Conservation (phyloP, 2,797 vertebrate genomes). For the Leuciscus waleckii region DNA sequence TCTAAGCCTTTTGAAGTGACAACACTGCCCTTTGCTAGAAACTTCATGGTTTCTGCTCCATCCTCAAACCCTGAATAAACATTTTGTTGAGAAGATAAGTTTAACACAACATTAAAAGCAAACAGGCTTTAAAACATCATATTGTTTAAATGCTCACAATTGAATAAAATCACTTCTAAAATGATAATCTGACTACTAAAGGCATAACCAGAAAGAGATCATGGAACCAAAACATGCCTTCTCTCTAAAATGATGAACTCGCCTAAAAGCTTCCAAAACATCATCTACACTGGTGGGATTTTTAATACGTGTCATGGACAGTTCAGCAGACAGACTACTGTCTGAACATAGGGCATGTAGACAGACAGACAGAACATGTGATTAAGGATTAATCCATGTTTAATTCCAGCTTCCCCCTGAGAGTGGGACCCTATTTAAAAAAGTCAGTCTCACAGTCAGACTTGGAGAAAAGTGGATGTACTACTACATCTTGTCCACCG, state of each 20-base stretch:
- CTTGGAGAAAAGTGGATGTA: slow-evolving; percentile 76
- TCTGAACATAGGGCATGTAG: slow-evolving; percentile 78
- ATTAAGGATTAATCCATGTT: slow-evolving; percentile 79
- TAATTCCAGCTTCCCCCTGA: slow-evolving; percentile 80
- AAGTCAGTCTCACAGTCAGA: slow-evolving; percentile 63
- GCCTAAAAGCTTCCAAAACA: slow-evolving; percentile 62
- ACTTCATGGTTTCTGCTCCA: background rate
- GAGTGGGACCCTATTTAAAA: slow-evolving; percentile 75
- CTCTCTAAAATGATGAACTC: background rate
- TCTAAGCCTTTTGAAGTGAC: slow-evolving; percentile 16
- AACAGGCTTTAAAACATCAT: background rate
- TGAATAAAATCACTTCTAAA: background rate
- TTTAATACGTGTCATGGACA: slow-evolving; percentile 62
- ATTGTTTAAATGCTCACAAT: background rate
- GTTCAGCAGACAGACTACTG: slow-evolving; percentile 75
- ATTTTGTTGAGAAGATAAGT: background rate
- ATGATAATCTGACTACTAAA: background rate
- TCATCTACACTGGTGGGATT: slow-evolving; percentile 71
- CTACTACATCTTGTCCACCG: slow-evolving; percentile 74
- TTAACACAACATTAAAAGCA: background rate
- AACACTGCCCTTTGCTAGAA: slow-evolving; percentile 35
- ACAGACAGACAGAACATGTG: slow-evolving; percentile 73
- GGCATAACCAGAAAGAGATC: background rate
- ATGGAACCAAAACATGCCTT: background rate
- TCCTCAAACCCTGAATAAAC: background rate